phyloP scores from a whole-genome alignment of 64 coral and sea anemone genomes.

The Pachyseris speciosa region DNA sequence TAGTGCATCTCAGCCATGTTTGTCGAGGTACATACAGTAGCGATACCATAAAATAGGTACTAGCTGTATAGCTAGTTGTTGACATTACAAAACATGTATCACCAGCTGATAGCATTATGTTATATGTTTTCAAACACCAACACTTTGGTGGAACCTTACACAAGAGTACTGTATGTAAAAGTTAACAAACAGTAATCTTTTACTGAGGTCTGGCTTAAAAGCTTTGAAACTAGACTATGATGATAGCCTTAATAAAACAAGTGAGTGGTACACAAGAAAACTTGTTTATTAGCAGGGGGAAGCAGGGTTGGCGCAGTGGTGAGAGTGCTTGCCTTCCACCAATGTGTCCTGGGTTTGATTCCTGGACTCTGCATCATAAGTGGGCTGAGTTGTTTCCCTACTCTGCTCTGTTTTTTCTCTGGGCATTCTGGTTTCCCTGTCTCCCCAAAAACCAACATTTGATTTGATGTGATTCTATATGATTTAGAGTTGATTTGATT shows the following conservation, averaged over 20 bases:
- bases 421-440: no score
- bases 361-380: no score
- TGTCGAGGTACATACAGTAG: neutral
- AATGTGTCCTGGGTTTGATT: no score
- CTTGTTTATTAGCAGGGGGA: slow-evolving; percentile 9
- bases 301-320: no score
- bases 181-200: slow-evolving; percentile 44
- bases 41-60: neutral
- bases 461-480: no score
- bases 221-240: neutral
- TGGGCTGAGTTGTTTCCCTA: no score
- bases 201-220: neutral
- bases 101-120: neutral
- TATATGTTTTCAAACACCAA: slow-evolving; percentile 14
- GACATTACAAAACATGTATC: slow-evolving; percentile 11
- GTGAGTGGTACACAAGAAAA: neutral
- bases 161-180: neutral
- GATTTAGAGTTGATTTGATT: no score
- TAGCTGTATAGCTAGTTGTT: slow-evolving; percentile 45
- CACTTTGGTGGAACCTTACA: neutral
- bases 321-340: no score
- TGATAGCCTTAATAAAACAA: slow-evolving; percentile 9
- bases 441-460: no score
- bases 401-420: no score
- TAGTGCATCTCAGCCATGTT: slow-evolving; percentile 26